Evolutionary conservation across 1,140 invertebrate species (phyloP).

Genomic region (Leptinotarsa texana): DNA sequence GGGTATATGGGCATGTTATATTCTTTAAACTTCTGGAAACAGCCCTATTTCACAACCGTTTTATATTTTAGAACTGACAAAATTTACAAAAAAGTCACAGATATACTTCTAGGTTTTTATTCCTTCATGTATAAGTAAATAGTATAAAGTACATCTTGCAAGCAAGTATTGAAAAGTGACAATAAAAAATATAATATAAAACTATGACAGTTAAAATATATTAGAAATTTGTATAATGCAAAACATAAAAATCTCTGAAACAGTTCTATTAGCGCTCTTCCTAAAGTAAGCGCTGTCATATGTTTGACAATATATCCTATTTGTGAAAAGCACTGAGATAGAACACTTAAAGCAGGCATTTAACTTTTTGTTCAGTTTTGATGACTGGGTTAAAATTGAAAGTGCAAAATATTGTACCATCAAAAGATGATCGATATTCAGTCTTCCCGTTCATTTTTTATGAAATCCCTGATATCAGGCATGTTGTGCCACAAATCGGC

Average conservation of each 20-base stretch:
- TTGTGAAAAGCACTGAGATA: background rate
- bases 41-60: too few species aligned
- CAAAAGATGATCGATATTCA: background rate
- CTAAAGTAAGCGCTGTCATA: background rate
- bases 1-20: too few species aligned
- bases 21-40: too few species aligned
- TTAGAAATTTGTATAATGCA: conserved; percentile 3
- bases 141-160: background rate
- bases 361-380: background rate
- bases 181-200: background rate
- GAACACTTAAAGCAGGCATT: background rate
- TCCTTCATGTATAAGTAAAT: too few species aligned
- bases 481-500: conserved; percentile 60
- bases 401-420: conserved; percentile 4
- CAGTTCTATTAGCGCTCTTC: background rate
- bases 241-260: background rate
- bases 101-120: too few species aligned
- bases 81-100: too few species aligned
- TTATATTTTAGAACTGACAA: too few species aligned
- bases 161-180: conserved; percentile 4
- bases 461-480: conserved; percentile 30
- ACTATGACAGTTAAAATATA: background rate
- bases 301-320: too few species aligned
- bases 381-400: background rate
- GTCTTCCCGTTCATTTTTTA: conserved; percentile 29